phyloP scores from a whole-genome alignment of 2,888 invertebrate genomes.

The Ectemnius lituratus region DNA sequence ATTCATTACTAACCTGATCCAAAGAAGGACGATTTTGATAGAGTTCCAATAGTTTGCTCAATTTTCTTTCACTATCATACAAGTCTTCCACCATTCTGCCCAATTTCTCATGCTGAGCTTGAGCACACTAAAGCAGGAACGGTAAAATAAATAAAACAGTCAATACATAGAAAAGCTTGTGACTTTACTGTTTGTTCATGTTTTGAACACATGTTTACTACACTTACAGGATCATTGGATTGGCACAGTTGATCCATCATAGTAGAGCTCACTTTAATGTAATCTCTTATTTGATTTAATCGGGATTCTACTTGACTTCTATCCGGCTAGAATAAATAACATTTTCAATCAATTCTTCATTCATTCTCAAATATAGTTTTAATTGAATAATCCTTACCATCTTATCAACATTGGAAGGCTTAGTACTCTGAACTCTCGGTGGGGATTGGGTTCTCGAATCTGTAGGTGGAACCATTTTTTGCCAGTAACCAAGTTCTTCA shows the following conservation, averaged over 20 bases:
- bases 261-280: conserved; percentile 84
- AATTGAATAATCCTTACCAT: conserved; percentile 57
- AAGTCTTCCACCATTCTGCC: conserved; percentile 84
- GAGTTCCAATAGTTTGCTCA: conserved; percentile 80
- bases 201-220: conserved; percentile 9
- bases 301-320: conserved; percentile 85
- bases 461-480: conserved; percentile 72
- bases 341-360: not conserved
- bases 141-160: conserved; percentile 13
- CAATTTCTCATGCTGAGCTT: conserved; percentile 80
- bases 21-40: conserved; percentile 67
- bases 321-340: conserved; percentile 79
- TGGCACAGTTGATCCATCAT: conserved; percentile 85
- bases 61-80: conserved; percentile 85
- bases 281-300: conserved; percentile 85
- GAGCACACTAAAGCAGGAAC: conserved; percentile 66
- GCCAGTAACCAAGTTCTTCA: conserved; percentile 65
- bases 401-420: conserved; percentile 71
- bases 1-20: conserved; percentile 66
- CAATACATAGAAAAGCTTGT: not conserved
- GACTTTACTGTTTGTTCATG: conserved; percentile 9
- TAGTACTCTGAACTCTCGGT: conserved; percentile 59
- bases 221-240: conserved; percentile 84
- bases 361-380: not conserved
- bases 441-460: conserved; percentile 70